A percentile compares a stretch with the other conserved stretches of the same genome.
Conservation (phyloP, 2,113 vertebrate genomes). For the Notarius lentiginosus region DNA sequence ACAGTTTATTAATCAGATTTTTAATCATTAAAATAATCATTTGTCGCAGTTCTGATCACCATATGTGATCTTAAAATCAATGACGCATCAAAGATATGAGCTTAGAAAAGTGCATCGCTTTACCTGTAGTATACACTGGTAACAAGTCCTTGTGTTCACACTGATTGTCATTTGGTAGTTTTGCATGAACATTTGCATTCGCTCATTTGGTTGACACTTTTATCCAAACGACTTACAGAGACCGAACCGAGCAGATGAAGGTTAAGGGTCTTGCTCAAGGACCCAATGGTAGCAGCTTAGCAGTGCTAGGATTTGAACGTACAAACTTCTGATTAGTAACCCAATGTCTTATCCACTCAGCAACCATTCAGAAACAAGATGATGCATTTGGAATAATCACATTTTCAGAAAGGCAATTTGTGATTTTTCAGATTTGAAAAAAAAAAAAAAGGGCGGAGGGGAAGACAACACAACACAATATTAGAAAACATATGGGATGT, state of each 20-base stretch:
- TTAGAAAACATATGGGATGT: not conserved
- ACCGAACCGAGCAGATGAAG: not conserved
- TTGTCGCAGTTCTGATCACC: not conserved
- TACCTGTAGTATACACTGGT: not conserved
- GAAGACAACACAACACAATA: too few species aligned
- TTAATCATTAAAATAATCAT: not conserved
- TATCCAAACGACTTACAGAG: constrained; percentile 10
- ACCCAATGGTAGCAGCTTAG: not conserved
- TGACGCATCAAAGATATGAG: not conserved
- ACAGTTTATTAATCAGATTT: not conserved
- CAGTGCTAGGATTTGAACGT: not conserved
- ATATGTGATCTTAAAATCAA: not conserved
- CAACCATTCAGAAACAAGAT: not conserved
- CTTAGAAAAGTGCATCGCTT: not conserved
- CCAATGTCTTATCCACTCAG: not conserved
- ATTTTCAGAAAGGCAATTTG: not conserved
- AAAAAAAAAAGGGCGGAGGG: not conserved
- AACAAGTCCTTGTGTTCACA: not conserved
- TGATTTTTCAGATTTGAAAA: not conserved
- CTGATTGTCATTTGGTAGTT: not conserved
- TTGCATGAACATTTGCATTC: constrained; percentile 1
- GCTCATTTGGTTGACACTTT: constrained; percentile 15
- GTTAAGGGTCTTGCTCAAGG: constrained; percentile 6
- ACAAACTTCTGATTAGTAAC: not conserved
- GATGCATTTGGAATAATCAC: not conserved